phyloP scores from a whole-genome alignment of 2,113 vertebrate species.

The Elgaria multicarinata region DNA sequence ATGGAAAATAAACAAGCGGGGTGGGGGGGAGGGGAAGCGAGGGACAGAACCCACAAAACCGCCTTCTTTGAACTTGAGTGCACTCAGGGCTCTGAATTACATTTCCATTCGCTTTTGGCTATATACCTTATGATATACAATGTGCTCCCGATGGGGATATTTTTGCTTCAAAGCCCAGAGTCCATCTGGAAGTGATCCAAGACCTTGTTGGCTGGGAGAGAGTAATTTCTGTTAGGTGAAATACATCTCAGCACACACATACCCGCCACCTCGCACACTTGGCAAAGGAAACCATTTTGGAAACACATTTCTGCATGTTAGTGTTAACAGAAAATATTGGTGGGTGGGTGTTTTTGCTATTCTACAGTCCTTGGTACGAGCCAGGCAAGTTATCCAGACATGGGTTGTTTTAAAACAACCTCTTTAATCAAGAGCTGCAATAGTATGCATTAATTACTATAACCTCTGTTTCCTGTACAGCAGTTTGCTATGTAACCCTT shows the following conservation, averaged over 20 bases:
- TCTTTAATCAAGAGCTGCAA: accelerated
- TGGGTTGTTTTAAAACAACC: accelerated
- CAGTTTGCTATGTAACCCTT: conserved; percentile 21
- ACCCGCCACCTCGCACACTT: conserved; percentile 21
- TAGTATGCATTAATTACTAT: background rate
- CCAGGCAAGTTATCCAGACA: background rate
- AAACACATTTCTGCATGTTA: conserved; percentile 40
- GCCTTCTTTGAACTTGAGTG: conserved; percentile 14
- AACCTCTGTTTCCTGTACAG: accelerated
- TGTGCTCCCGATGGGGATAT: conserved; percentile 35
- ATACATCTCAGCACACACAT: conserved; percentile 9
- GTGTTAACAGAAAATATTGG: background rate
- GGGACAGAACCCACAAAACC: conserved; percentile 8
- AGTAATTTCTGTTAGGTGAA: conserved; percentile 62
- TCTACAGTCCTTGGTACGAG: background rate
- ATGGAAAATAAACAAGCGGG: conserved; percentile 15
- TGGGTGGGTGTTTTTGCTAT: conserved; percentile 6
- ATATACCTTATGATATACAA: conserved; percentile 39
- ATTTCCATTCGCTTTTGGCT: conserved; percentile 56
- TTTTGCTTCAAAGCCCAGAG: conserved; percentile 52
- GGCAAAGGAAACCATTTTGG: conserved; percentile 35
- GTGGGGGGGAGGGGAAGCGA: too few relatives aligned
- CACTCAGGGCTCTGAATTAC: conserved; percentile 39
- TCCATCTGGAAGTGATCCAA: conserved; percentile 55
- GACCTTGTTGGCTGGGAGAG: conserved; percentile 46